phyloP scores from a whole-genome alignment of 2,888 invertebrate genomes.

The Thymelicus lineola region DNA sequence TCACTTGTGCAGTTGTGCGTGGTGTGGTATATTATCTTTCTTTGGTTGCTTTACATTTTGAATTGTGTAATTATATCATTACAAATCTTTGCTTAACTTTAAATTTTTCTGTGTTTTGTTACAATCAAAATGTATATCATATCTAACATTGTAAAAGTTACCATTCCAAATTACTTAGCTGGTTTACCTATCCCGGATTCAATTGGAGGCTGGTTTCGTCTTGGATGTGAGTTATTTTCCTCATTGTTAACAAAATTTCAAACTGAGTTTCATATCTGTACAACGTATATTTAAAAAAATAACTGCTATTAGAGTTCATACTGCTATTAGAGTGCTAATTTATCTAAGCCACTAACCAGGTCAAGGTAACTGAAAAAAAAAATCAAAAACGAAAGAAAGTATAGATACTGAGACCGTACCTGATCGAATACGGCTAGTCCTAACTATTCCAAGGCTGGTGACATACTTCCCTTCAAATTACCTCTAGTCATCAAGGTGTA shows the following conservation, averaged over 20 bases:
- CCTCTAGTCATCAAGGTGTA: slow-evolving; percentile 17
- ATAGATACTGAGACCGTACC: background rate
- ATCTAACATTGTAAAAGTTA: slow-evolving; percentile 90
- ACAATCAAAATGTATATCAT: slow-evolving; percentile 88
- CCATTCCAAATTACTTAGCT: slow-evolving; percentile 93
- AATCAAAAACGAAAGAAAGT: slow-evolving; percentile 10
- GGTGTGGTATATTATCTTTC: no score
- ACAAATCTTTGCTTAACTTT: background rate
- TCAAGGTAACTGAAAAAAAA: slow-evolving; percentile 23
- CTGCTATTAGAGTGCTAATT: background rate
- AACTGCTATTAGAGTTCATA: background rate
- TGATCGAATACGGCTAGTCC: background rate
- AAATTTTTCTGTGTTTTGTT: background rate
- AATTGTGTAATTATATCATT: slow-evolving; percentile 26
- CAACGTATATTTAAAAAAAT: background rate
- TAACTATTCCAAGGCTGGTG: slow-evolving; percentile 42
- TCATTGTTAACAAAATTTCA: background rate
- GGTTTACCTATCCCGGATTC: slow-evolving; percentile 93
- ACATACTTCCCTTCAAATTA: slow-evolving; percentile 40
- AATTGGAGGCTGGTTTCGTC: slow-evolving; percentile 93
- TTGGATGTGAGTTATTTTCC: slow-evolving; percentile 87
- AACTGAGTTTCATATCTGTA: background rate
- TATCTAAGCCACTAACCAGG: background rate
- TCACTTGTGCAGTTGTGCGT: no score
- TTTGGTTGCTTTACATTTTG: background rate